Percentiles rank a stretch among this genome's conserved stretches.
Evolutionary conservation across 2,797 vertebrate species (phyloP).

Genomic region (Percopsis omiscomaycus): DNA sequence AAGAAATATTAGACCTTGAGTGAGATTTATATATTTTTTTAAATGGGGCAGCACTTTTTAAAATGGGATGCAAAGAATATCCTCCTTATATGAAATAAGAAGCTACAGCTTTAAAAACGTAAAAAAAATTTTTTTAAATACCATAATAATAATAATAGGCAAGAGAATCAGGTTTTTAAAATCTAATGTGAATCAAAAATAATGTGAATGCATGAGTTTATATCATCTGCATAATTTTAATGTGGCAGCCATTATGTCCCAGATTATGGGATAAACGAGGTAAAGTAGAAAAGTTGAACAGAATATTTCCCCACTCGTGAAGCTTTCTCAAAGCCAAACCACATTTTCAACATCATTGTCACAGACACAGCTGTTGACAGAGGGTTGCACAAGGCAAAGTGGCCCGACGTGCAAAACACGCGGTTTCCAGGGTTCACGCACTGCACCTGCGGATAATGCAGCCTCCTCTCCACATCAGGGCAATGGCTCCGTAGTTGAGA

Average conservation of each 20-base stretch:
- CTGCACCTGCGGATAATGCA: slow-evolving; percentile 95
- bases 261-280: too few species aligned
- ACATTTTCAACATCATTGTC: slow-evolving; percentile 47
- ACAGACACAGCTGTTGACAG: slow-evolving; percentile 32
- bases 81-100: background rate
- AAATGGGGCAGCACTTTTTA: background rate
- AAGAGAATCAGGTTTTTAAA: too few species aligned
- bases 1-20: too few species aligned
- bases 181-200: background rate
- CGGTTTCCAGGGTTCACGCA: background rate
- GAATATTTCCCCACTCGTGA: background rate
- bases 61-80: background rate
- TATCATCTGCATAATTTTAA: too few species aligned
- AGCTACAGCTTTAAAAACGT: background rate
- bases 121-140: background rate
- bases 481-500: slow-evolving; percentile 95
- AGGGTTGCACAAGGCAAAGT: slow-evolving; percentile 38
- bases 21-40: too few species aligned
- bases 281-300: background rate
- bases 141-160: too few species aligned
- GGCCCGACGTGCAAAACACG: slow-evolving; percentile 6
- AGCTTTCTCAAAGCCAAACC: background rate
- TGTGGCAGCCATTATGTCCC: too few species aligned
- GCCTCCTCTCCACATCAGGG: slow-evolving; percentile 97
- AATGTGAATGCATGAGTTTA: too few species aligned